Conservation (phyloP, 2,888 invertebrate genomes). For the Caenorhabditis sp. region DNA sequence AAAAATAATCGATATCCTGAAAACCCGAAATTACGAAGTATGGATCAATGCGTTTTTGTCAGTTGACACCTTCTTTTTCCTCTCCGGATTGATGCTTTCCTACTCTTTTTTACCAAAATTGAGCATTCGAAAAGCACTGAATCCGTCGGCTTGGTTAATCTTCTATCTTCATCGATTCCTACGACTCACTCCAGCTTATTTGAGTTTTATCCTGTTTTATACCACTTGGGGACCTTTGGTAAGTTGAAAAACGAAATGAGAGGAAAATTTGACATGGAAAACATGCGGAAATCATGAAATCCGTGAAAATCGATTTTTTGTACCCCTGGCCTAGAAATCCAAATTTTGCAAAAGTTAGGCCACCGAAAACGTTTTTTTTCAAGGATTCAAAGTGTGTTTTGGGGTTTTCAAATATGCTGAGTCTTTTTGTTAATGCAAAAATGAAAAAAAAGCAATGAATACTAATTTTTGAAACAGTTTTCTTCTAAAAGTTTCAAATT, state of each 20-base stretch:
- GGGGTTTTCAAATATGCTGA: neutral
- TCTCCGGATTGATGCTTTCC: constrained; percentile 68
- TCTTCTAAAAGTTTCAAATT: too few species aligned
- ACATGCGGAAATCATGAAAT: neutral
- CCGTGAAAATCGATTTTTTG: neutral
- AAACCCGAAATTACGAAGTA: constrained; percentile 60
- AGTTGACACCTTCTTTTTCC: constrained; percentile 76
- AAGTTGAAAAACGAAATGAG: neutral
- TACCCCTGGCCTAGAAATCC: neutral
- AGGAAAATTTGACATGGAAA: neutral
- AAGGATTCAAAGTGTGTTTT: neutral
- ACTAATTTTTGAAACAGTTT: too few species aligned
- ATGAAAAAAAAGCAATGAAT: too few species aligned
- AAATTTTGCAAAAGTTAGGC: neutral
- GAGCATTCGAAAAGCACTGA: constrained; percentile 25
- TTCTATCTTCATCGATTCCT: constrained; percentile 63
- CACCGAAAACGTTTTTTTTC: neutral
- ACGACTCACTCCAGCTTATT: constrained; percentile 63
- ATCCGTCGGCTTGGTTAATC: constrained; percentile 54
- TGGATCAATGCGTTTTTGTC: constrained; percentile 71
- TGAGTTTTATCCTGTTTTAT: constrained; percentile 55
- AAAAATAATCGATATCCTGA: constrained; percentile 55
- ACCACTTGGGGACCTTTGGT: constrained; percentile 58
- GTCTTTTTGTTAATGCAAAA: too few species aligned
- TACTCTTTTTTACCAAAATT: constrained; percentile 60